These are phyloP conservation scores for Reinhardtius hippoglossoides DNA, from an alignment of 2,113 vertebrate species.

Conservation along the genomic window DNA sequence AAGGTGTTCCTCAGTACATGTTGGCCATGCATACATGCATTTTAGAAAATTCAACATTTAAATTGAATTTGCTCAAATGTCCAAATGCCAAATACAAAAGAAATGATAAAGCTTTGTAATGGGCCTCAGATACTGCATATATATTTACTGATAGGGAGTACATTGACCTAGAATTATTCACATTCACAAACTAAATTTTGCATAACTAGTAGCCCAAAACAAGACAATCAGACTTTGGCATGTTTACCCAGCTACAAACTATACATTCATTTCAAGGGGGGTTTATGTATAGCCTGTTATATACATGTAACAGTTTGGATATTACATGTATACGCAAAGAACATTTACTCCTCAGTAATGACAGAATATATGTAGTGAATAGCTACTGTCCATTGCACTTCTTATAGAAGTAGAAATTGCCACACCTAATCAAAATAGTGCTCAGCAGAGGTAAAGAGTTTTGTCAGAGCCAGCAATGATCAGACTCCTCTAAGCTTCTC, in stretches of 20 bases:
- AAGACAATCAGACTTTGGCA: conserved; percentile 42
- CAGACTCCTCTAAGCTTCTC: conserved; percentile 65
- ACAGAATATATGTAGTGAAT: conserved; percentile 71
- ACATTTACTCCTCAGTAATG: conserved; percentile 77
- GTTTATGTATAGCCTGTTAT: conserved; percentile 74
- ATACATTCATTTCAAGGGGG: conserved; percentile 55
- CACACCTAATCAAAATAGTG: conserved; percentile 20
- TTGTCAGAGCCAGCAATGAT: conserved; percentile 51
- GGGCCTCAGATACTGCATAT: not conserved
- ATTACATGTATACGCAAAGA: conserved; percentile 74
- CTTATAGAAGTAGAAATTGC: conserved; percentile 11
- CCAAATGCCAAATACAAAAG: conserved; percentile 1
- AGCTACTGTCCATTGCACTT: conserved; percentile 19
- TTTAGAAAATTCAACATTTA: not conserved
- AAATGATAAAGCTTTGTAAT: conserved; percentile 5
- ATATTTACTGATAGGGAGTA: conserved; percentile 1
- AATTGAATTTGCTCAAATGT: conserved; percentile 8
- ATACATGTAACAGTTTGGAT: conserved; percentile 71
- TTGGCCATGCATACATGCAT: conserved; percentile 30
- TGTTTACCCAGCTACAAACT: conserved; percentile 55
- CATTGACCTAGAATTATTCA: conserved; percentile 27
- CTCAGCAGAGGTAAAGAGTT: conserved; percentile 35
- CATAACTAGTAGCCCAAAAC: conserved; percentile 48
- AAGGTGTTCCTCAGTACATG: conserved; percentile 10
- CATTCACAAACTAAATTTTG: conserved; percentile 53